Percentiles rank a stretch among this genome's conserved stretches.
These are phyloP conservation scores for Microcebus jonahi DNA, from an alignment of 2,113 vertebrate genomes.

Conservation along the genomic window DNA sequence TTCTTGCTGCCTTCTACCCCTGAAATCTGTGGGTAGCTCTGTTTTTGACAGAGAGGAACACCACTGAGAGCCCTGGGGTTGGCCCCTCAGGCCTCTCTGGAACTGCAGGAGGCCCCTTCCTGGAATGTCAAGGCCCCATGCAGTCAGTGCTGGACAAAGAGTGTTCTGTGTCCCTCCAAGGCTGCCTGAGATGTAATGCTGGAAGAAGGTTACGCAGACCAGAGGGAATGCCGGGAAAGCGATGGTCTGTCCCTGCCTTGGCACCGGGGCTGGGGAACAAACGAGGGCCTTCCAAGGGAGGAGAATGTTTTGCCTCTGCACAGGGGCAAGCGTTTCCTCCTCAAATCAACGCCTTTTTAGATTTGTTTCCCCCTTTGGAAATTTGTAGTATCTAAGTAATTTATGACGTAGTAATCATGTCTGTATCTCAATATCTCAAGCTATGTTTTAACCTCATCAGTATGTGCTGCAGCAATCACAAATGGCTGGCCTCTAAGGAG, in stretches of 20 bases:
- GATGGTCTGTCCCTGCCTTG: background rate
- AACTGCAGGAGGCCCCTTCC: background rate
- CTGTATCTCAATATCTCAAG: background rate
- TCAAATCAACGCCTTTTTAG: background rate
- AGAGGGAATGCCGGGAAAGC: background rate
- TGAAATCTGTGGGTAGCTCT: background rate
- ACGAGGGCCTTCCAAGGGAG: background rate
- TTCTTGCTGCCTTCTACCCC: background rate
- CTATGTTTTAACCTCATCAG: background rate
- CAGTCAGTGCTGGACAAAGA: slow-evolving; percentile 34
- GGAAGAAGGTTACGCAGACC: background rate
- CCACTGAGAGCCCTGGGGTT: background rate
- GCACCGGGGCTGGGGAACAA: background rate
- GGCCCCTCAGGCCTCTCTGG: background rate
- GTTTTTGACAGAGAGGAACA: background rate
- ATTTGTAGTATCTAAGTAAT: background rate
- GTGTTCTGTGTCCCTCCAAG: slow-evolving; percentile 25
- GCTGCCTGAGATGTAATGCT: background rate
- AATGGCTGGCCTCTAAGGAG: background rate
- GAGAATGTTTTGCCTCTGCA: background rate
- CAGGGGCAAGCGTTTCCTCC: background rate
- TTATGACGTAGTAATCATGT: background rate
- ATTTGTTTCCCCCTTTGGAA: background rate
- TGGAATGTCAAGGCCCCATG: background rate
- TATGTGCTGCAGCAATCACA: background rate